Conservation (phyloP, 2,113 vertebrate species). For the Pseudonaja textilis region DNA sequence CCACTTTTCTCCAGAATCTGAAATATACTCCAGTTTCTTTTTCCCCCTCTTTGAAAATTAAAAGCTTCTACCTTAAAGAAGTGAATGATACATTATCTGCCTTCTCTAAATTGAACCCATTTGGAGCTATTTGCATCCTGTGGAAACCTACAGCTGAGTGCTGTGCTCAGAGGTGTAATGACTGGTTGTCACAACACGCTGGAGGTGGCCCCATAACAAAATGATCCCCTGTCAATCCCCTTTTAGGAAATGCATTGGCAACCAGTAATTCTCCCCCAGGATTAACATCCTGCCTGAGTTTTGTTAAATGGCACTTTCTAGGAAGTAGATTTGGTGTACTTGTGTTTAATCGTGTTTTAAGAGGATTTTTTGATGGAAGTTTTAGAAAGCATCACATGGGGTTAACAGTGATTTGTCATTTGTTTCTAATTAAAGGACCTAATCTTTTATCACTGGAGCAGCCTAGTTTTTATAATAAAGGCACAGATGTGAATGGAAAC, state of each 20-base stretch:
- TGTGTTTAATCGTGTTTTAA: slow-evolving; percentile 94
- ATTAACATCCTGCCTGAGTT: slow-evolving; percentile 90
- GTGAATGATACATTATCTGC: slow-evolving; percentile 86
- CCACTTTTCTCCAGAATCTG: slow-evolving; percentile 43
- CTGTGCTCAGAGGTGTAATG: slow-evolving; percentile 93
- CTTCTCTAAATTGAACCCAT: slow-evolving; percentile 93
- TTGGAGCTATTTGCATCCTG: slow-evolving; percentile 98
- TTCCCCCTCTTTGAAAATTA: slow-evolving; percentile 67
- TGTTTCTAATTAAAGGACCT: slow-evolving; percentile 89
- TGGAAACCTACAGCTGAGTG: slow-evolving; percentile 96
- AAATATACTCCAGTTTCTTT: slow-evolving; percentile 67
- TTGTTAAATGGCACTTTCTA: slow-evolving; percentile 99
- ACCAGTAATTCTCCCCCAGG: slow-evolving; percentile 93
- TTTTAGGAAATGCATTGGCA: slow-evolving; percentile 88
- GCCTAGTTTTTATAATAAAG: slow-evolving; percentile 84
- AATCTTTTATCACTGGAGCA: slow-evolving; percentile 93
- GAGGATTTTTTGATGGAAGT: slow-evolving; percentile 89
- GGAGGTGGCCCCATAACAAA: slow-evolving; percentile 95
- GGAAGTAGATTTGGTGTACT: slow-evolving; percentile 96
- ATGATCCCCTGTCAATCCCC: slow-evolving; percentile 99
- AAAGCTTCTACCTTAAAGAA: slow-evolving; percentile 83
- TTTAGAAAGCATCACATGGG: slow-evolving; percentile 81
- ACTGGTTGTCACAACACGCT: slow-evolving; percentile 99
- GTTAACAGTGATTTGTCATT: slow-evolving; percentile 99
- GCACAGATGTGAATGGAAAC: slow-evolving; percentile 86